A percentile compares a stretch with the other conserved stretches of the same genome.
Evolutionary conservation across 2,888 invertebrate genomes (phyloP).

Genomic region (Chrysomela aeneicollis): DNA sequence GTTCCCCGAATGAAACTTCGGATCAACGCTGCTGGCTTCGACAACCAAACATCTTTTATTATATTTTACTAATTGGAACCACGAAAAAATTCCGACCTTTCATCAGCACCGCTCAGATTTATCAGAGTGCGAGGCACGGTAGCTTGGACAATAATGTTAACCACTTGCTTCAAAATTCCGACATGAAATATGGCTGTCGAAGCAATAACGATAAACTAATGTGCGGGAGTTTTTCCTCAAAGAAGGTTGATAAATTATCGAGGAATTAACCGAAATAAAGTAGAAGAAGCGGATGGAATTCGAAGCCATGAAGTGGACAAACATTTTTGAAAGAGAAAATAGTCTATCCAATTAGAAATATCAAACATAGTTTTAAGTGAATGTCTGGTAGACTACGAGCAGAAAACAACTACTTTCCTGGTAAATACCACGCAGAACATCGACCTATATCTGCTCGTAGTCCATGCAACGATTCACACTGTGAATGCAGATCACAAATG

Average conservation of each 20-base stretch:
- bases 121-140: constrained; percentile 26
- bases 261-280: constrained; percentile 18
- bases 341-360: no score
- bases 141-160: constrained; percentile 36
- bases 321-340: no score
- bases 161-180: constrained; percentile 28
- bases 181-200: constrained; percentile 21
- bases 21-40: constrained; percentile 22
- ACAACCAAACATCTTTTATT: constrained; percentile 21
- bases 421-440: no score
- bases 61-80: constrained; percentile 29
- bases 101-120: constrained; percentile 26
- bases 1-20: constrained; percentile 19
- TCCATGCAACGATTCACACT: no score
- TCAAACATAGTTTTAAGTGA: no score
- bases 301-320: constrained; percentile 1
- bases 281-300: constrained; percentile 5
- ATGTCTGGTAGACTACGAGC: no score
- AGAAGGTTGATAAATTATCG: constrained; percentile 16
- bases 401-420: no score
- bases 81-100: constrained; percentile 25
- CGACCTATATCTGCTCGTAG: no score
- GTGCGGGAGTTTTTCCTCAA: constrained; percentile 16
- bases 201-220: constrained; percentile 20
- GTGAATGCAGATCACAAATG: no score